phyloP scores from a whole-genome alignment of 2,888 invertebrate species.

The Andrena bicolor region DNA sequence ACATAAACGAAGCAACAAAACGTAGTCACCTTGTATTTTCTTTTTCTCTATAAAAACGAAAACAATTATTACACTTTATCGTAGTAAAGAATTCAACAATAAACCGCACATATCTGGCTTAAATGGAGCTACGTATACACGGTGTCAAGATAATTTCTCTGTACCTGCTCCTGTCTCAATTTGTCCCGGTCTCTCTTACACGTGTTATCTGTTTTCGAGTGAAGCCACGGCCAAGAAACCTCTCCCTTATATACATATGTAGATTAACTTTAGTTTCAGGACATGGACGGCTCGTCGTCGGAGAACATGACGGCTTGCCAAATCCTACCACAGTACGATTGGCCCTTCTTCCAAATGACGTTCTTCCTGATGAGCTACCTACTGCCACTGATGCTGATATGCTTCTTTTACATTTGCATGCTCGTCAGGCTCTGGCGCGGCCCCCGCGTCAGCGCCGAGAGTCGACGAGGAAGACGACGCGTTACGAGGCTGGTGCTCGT shows the following conservation, averaged over 20 bases:
- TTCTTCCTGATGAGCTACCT: constrained; percentile 96
- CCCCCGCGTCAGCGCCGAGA: constrained; percentile 93
- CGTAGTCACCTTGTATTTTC: too few relatives aligned
- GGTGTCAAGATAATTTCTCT: too few relatives aligned
- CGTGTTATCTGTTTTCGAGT: background rate
- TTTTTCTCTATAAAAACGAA: too few relatives aligned
- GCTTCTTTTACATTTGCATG: constrained; percentile 95
- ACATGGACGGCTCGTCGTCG: constrained; percentile 62
- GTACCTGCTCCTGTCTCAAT: too few relatives aligned
- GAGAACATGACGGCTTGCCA: constrained; percentile 78
- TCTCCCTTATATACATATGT: constrained; percentile 68
- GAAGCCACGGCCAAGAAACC: constrained; percentile 9
- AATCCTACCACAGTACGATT: constrained; percentile 80
- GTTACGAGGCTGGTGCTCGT: constrained; percentile 97
- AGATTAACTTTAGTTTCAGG: constrained; percentile 74
- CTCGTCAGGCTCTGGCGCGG: constrained; percentile 94
- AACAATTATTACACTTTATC: too few relatives aligned
- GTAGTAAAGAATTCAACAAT: too few relatives aligned
- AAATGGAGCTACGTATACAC: too few relatives aligned
- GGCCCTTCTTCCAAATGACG: constrained; percentile 90
- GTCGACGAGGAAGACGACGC: constrained; percentile 93
- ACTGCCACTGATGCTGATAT: constrained; percentile 94
- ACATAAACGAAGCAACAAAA: too few relatives aligned
- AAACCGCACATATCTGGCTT: too few relatives aligned
- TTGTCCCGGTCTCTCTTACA: background rate